phyloP scores from a whole-genome alignment of 1,140 invertebrate genomes.

The Popillia japonica region DNA sequence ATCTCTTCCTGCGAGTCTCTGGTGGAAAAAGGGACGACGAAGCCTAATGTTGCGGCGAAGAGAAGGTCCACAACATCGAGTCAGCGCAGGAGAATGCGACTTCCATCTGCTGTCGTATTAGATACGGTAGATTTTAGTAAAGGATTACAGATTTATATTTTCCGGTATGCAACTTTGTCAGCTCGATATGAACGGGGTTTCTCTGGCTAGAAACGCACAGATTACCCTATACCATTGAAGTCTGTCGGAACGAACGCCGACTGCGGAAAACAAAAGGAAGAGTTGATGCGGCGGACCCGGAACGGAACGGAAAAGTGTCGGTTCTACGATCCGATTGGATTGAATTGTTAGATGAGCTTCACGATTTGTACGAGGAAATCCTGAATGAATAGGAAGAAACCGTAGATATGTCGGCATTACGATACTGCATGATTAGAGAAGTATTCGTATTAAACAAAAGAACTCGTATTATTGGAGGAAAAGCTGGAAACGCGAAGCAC shows the following conservation, averaged over 20 bases:
- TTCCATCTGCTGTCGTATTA: background rate
- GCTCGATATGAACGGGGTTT: background rate
- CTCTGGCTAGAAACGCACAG: background rate
- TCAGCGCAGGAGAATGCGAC: background rate
- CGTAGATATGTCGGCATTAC: background rate
- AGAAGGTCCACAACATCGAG: background rate
- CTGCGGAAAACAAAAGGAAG: background rate
- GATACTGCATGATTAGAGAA: no score
- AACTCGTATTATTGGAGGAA: no score
- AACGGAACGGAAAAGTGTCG: background rate
- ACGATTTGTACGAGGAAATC: slow-evolving; percentile 12
- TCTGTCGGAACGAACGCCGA: background rate
- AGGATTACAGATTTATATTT: slow-evolving; percentile 7
- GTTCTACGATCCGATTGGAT: background rate
- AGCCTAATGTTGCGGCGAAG: background rate
- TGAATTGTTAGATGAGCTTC: background rate
- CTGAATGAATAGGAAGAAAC: background rate
- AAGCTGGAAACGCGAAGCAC: no score
- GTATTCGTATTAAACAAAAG: no score
- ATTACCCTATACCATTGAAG: background rate
- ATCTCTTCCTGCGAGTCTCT: background rate
- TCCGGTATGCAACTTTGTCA: background rate
- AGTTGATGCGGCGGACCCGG: background rate
- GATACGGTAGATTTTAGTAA: background rate
- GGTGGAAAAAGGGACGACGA: background rate